phyloP scores from a whole-genome alignment of 2,113 vertebrate species.

The Cyanocitta stelleri region DNA sequence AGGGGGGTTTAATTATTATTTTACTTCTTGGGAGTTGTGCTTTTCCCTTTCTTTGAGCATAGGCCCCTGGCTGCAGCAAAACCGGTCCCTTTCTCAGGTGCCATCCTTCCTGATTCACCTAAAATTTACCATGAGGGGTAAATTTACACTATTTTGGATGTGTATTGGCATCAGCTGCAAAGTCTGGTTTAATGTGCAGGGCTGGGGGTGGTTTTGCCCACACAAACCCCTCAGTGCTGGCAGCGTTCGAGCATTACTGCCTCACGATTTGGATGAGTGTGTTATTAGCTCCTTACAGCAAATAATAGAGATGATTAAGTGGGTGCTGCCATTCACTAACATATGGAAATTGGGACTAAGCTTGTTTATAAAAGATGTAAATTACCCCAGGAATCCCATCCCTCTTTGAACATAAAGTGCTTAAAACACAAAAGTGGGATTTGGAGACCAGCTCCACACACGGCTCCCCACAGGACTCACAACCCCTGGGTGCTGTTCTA shows the following conservation, averaged over 20 bases:
- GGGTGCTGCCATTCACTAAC: background rate
- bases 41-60: background rate
- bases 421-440: background rate
- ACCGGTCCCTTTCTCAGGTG: background rate
- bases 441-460: background rate
- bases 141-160: background rate
- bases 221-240: background rate
- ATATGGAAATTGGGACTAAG: background rate
- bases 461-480: background rate
- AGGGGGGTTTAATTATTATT: background rate
- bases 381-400: background rate
- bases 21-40: background rate
- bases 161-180: background rate
- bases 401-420: background rate
- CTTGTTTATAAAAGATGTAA: background rate
- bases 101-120: background rate
- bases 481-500: background rate
- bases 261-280: background rate
- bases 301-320: background rate
- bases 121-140: background rate
- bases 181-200: background rate
- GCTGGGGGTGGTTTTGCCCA: background rate
- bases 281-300: slow-evolving; percentile 16
- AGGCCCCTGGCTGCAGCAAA: background rate
- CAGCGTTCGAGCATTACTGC: background rate